Conservation (phyloP, 2,113 vertebrate species). For the Paradisaea rubra region DNA sequence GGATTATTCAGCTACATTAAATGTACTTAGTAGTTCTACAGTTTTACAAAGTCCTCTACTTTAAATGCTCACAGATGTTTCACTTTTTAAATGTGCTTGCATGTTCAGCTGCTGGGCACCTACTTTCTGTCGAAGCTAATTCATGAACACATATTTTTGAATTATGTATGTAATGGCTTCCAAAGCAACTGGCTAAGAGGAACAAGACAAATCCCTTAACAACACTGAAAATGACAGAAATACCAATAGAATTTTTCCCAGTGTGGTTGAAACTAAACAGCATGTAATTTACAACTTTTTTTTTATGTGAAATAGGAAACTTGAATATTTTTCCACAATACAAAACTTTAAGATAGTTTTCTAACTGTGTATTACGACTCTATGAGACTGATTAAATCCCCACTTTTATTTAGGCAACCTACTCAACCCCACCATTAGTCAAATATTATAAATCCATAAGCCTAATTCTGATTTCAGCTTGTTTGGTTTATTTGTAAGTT, state of each 20-base stretch:
- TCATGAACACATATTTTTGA: neutral
- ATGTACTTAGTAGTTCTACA: neutral
- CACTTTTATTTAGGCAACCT: neutral
- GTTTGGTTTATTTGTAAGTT: neutral
- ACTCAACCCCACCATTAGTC: neutral
- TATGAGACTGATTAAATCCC: neutral
- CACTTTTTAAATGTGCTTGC: neutral
- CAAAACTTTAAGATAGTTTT: neutral
- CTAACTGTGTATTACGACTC: neutral
- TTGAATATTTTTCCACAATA: neutral
- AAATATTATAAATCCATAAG: neutral
- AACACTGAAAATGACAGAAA: neutral
- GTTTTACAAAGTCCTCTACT: neutral
- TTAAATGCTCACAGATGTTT: neutral
- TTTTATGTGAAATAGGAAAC: neutral
- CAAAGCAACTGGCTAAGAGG: neutral
- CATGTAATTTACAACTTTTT: neutral
- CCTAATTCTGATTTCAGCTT: neutral
- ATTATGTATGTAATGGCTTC: neutral
- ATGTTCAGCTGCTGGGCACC: neutral
- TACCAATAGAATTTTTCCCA: neutral
- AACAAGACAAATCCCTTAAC: neutral
- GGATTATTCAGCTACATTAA: neutral
- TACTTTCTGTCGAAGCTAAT: neutral
- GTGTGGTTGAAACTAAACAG: neutral